Percentiles rank a stretch among this genome's conserved stretches.
phyloP scores from a whole-genome alignment of 2,888 invertebrate genomes.

The Neocrepidodera transversa region DNA sequence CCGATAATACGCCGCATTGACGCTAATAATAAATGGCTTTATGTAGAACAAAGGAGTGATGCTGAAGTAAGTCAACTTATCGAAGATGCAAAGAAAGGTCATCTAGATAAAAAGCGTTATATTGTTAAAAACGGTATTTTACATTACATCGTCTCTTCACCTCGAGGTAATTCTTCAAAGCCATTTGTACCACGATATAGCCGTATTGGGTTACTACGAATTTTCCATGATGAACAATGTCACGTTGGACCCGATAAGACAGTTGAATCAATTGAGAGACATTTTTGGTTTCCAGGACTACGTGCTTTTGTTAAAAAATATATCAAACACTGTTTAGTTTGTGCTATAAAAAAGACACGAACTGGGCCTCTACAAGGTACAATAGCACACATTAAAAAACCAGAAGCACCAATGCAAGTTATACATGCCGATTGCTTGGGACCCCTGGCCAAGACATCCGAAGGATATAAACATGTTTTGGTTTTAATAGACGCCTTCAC shows the following conservation, averaged over 20 bases:
- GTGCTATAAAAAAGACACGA: neutral
- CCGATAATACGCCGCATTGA: neutral
- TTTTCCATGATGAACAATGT: constrained; percentile 41
- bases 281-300: constrained; percentile 46
- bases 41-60: neutral
- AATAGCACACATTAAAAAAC: constrained; percentile 31
- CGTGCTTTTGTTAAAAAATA: constrained; percentile 43
- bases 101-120: too few species aligned
- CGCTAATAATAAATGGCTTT: constrained; percentile 15
- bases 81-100: too few species aligned
- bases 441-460: constrained; percentile 23
- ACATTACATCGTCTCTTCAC: too few species aligned
- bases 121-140: too few species aligned
- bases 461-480: constrained; percentile 28
- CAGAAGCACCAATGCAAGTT: constrained; percentile 28
- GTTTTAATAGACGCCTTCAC: constrained; percentile 37
- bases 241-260: constrained; percentile 40
- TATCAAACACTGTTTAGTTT: constrained; percentile 30
- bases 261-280: constrained; percentile 33
- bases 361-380: constrained; percentile 15
- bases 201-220: constrained; percentile 38
- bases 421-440: constrained; percentile 36
- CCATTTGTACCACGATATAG: constrained; percentile 36
- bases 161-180: too few species aligned
- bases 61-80: constrained; percentile 30